Conservation (phyloP, 2,797 vertebrate species). For the Rhyacichthys aspro region DNA sequence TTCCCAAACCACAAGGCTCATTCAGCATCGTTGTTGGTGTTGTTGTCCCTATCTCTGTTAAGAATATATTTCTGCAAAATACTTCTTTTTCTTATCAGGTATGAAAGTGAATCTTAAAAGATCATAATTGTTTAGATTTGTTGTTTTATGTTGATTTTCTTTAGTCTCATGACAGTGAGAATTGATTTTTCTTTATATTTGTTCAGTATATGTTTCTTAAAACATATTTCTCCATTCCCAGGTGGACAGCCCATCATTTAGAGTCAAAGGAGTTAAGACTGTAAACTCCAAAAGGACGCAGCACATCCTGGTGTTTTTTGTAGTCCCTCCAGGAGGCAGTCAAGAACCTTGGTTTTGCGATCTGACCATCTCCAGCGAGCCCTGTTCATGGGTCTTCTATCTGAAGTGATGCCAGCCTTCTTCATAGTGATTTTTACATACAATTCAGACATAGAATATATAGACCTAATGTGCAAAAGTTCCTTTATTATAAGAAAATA, state of each 20-base stretch:
- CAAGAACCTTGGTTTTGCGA: constrained; percentile 73
- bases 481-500: background rate
- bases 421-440: background rate
- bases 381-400: constrained; percentile 84
- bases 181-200: too few relatives aligned
- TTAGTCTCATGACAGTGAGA: too few relatives aligned
- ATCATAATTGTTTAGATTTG: background rate
- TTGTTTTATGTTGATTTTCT: background rate
- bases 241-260: constrained; percentile 84
- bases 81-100: constrained; percentile 76
- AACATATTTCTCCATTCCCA: constrained; percentile 6
- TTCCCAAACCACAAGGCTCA: constrained; percentile 87
- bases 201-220: background rate
- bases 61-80: constrained; percentile 84
- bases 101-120: background rate
- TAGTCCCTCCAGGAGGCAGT: constrained; percentile 48
- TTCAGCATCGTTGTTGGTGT: constrained; percentile 74
- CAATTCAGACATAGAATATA: background rate
- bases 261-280: constrained; percentile 67
- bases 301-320: constrained; percentile 77
- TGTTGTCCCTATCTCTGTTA: constrained; percentile 84
- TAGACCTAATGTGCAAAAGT: background rate
- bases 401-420: constrained; percentile 76
- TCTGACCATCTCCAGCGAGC: constrained; percentile 77
- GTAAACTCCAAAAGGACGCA: constrained; percentile 80